phyloP scores from a whole-genome alignment of 2,888 invertebrate species.

The Euplagia quadripunctaria region DNA sequence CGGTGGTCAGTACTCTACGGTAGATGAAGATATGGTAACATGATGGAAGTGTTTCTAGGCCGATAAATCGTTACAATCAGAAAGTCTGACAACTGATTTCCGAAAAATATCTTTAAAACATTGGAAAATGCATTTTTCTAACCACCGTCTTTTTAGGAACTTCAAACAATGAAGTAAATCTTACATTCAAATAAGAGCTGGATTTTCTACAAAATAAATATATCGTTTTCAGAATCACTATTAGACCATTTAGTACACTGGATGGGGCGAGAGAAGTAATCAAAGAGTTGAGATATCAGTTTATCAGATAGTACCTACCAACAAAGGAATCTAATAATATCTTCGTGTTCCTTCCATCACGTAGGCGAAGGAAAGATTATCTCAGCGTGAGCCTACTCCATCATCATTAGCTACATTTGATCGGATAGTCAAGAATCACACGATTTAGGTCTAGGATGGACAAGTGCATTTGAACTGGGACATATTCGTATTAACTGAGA shows the following conservation, averaged over 20 bases:
- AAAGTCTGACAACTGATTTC: too few relatives aligned
- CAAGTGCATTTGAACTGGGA: constrained; percentile 38
- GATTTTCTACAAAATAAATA: not conserved
- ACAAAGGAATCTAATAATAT: not conserved
- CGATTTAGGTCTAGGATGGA: constrained; percentile 59
- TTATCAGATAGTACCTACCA: not conserved
- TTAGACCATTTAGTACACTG: too few relatives aligned
- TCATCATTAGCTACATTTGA: constrained; percentile 64
- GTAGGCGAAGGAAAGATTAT: constrained; percentile 47
- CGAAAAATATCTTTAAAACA: too few relatives aligned
- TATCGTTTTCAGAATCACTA: too few relatives aligned
- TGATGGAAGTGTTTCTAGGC: too few relatives aligned
- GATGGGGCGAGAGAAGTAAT: not conserved
- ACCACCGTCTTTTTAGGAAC: too few relatives aligned
- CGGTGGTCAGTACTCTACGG: too few relatives aligned
- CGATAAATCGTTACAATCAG: too few relatives aligned
- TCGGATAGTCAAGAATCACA: constrained; percentile 50
- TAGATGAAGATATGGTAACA: too few relatives aligned
- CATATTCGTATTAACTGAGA: constrained; percentile 19
- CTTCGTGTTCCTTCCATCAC: constrained; percentile 2
- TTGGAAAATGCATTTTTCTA: too few relatives aligned
- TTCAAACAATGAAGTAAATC: too few relatives aligned
- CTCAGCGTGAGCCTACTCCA: constrained; percentile 52
- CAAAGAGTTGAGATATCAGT: not conserved
- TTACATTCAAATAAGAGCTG: not conserved